phyloP scores from a whole-genome alignment of 2,888 invertebrate species.

The Drosophila helvetica region DNA sequence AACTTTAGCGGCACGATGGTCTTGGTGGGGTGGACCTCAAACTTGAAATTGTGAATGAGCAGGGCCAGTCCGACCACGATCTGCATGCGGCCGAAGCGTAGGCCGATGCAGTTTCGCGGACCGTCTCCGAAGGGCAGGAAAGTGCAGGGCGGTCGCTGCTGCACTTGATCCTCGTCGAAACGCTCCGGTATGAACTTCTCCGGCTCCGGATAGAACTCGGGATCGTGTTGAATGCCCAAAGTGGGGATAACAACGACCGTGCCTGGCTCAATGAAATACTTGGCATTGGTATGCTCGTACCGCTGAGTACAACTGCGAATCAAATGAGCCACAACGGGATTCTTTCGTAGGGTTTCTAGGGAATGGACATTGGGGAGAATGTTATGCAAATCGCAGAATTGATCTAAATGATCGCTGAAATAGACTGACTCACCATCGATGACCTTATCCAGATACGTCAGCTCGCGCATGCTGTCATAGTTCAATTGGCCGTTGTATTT shows the following conservation, averaged over 20 bases:
- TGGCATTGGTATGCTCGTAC: constrained; percentile 65
- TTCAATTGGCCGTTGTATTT: constrained; percentile 82
- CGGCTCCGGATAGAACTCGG: constrained; percentile 85
- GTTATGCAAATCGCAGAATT: rapidly evolving
- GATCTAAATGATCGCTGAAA: too few relatives aligned
- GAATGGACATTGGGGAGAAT: neutral
- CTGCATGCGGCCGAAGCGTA: constrained; percentile 81
- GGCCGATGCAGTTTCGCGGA: constrained; percentile 79
- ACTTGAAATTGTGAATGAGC: constrained; percentile 66
- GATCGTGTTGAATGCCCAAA: constrained; percentile 86
- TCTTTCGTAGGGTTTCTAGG: constrained; percentile 86
- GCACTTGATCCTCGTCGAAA: constrained; percentile 85
- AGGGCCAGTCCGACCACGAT: constrained; percentile 65
- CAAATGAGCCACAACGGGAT: constrained; percentile 84
- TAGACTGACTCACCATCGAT: constrained; percentile 81
- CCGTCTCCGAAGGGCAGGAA: constrained; percentile 82
- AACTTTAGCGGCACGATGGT: constrained; percentile 23
- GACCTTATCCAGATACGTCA: constrained; percentile 85
- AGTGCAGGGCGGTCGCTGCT: constrained; percentile 83
- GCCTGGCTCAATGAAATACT: constrained; percentile 84
- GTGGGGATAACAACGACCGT: constrained; percentile 76
- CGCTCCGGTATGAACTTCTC: constrained; percentile 87
- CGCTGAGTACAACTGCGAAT: constrained; percentile 44
- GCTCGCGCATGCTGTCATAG: constrained; percentile 84
- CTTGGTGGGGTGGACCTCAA: constrained; percentile 42